Evolutionary conservation across 2,888 invertebrate species (phyloP).

Genomic region (Caenorhabditis sulstoni): DNA sequence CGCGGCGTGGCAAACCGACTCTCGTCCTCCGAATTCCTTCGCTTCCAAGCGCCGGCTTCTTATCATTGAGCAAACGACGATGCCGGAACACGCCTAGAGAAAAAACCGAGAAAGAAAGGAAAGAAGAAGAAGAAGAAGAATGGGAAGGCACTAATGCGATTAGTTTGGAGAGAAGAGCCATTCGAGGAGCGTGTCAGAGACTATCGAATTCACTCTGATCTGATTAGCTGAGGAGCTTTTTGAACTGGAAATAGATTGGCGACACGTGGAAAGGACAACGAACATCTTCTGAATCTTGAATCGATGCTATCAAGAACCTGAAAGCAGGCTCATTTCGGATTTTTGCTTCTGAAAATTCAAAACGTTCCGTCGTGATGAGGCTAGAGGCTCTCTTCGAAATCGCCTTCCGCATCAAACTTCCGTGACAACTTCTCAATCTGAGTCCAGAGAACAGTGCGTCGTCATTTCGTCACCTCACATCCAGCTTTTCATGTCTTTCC

Average conservation of each 20-base stretch:
- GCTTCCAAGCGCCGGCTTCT: conserved; percentile 19
- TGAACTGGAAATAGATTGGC: conserved; percentile 26
- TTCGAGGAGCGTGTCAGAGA: background rate
- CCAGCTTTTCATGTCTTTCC: conserved; percentile 17
- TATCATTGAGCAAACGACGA: conserved; percentile 22
- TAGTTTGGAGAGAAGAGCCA: conserved; percentile 8
- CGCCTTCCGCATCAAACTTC: too few relatives aligned
- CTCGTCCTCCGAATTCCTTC: conserved; percentile 25
- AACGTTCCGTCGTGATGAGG: too few relatives aligned
- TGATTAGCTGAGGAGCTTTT: conserved; percentile 5
- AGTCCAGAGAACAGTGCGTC: background rate
- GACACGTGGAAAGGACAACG: conserved; percentile 15
- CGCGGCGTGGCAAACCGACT: conserved; percentile 42
- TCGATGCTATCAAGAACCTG: background rate
- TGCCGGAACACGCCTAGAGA: conserved; percentile 39
- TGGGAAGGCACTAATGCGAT: conserved; percentile 37
- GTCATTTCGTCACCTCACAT: conserved; percentile 29
- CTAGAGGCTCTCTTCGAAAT: too few relatives aligned
- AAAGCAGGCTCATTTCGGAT: background rate
- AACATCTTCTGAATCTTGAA: background rate
- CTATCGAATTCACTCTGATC: conserved; percentile 10
- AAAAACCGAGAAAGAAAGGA: conserved; percentile 14
- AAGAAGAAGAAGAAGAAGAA: conserved; percentile 22
- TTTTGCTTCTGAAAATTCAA: too few relatives aligned
- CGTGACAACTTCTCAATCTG: background rate